phyloP scores from a whole-genome alignment of 2,888 invertebrate species.

The Eremobia ochroleuca region DNA sequence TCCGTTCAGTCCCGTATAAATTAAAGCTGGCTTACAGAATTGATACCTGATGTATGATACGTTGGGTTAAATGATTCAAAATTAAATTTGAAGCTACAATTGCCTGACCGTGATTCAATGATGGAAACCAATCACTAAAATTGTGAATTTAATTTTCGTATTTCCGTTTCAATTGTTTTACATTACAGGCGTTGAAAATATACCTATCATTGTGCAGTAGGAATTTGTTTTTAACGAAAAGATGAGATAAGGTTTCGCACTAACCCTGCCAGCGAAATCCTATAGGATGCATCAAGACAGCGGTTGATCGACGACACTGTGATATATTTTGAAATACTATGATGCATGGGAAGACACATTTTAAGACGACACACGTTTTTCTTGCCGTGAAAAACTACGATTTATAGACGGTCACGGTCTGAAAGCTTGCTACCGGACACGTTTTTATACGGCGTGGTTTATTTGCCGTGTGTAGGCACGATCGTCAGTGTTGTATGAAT shows the following conservation, averaged over 20 bases:
- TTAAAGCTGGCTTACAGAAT: conserved; percentile 48
- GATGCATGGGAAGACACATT: not conserved
- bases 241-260: not conserved
- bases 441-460: no score
- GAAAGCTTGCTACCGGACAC: no score
- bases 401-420: no score
- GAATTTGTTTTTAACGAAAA: not conserved
- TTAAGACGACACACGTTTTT: not conserved
- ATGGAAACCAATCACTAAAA: conserved; percentile 39
- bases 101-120: conserved; percentile 17
- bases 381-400: not conserved
- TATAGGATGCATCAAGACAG: not conserved
- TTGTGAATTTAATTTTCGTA: conserved; percentile 33
- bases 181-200: conserved; percentile 4
- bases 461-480: no score
- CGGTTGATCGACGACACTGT: not conserved
- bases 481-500: no score
- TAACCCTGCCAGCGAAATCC: not conserved
- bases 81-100: conserved; percentile 35
- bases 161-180: conserved; percentile 23
- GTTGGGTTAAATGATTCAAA: conserved; percentile 22
- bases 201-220: not conserved
- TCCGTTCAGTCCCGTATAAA: conserved; percentile 49
- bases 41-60: conserved; percentile 41
- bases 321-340: not conserved